Evolutionary conservation across 2,113 vertebrate genomes (phyloP).

Genomic region (Ptilonorhynchus violaceus): DNA sequence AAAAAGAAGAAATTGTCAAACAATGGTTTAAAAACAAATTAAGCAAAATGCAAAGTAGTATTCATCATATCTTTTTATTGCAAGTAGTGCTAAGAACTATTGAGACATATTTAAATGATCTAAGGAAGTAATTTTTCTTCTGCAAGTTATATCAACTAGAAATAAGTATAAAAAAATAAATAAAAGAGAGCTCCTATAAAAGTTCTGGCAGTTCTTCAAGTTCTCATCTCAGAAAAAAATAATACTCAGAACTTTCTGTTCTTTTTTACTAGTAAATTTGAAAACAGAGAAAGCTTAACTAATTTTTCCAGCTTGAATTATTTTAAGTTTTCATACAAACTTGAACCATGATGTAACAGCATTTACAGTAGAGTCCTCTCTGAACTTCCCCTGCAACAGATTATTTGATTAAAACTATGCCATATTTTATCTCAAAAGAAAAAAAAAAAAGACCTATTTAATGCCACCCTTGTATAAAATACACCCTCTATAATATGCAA

Average conservation of each 20-base stretch:
- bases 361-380: neutral
- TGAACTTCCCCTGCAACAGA: neutral
- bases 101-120: neutral
- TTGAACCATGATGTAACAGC: neutral
- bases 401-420: neutral
- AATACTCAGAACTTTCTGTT: slow-evolving; percentile 1
- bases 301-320: neutral
- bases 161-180: neutral
- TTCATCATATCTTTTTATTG: neutral
- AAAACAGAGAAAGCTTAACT: slow-evolving; percentile 5
- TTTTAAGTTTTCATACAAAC: neutral
- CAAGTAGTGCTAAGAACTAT: neutral
- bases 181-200: neutral
- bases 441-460: neutral
- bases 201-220: slow-evolving; percentile 3
- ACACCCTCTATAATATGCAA: neutral
- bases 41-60: neutral
- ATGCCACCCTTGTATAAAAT: neutral
- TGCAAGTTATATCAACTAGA: neutral
- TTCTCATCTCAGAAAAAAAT: slow-evolving; percentile 2
- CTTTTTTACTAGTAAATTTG: neutral
- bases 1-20: neutral
- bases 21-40: neutral
- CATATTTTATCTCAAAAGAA: neutral
- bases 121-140: neutral